These are phyloP conservation scores for Hystrix cristata DNA, from an alignment of 2,113 vertebrate species.

Conservation along the genomic window DNA sequence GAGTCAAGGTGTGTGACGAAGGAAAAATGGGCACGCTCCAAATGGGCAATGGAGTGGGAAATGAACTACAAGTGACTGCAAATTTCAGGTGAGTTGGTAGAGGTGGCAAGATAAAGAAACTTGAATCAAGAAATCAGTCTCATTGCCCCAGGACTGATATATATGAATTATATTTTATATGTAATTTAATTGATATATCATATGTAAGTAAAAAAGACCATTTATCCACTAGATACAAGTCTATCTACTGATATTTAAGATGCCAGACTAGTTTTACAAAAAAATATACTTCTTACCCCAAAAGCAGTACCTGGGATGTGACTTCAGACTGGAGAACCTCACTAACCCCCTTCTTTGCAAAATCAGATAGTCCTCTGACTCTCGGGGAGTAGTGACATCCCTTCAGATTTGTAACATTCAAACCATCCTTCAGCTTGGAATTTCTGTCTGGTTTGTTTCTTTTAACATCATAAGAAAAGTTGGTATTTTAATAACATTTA, in stretches of 20 bases:
- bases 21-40: background rate
- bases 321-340: background rate
- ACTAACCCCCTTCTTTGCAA: background rate
- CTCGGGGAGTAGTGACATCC: background rate
- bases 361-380: background rate
- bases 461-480: slow-evolving; percentile 13
- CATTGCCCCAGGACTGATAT: background rate
- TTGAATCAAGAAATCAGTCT: background rate
- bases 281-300: background rate
- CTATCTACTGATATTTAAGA: background rate
- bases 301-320: background rate
- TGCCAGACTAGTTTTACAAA: background rate
- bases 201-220: background rate
- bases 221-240: background rate
- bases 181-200: background rate
- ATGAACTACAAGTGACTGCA: background rate
- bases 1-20: background rate
- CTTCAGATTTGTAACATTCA: background rate
- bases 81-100: background rate
- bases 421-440: slow-evolving; percentile 28
- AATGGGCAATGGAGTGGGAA: background rate
- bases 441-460: slow-evolving; percentile 41
- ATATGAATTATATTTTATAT: background rate
- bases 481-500: background rate
- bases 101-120: background rate